Evolutionary conservation across 1,140 invertebrate species (phyloP), one percentile per base, ranked within the genome.

Genomic region (Pogonomyrmex barbatus): DNA sequence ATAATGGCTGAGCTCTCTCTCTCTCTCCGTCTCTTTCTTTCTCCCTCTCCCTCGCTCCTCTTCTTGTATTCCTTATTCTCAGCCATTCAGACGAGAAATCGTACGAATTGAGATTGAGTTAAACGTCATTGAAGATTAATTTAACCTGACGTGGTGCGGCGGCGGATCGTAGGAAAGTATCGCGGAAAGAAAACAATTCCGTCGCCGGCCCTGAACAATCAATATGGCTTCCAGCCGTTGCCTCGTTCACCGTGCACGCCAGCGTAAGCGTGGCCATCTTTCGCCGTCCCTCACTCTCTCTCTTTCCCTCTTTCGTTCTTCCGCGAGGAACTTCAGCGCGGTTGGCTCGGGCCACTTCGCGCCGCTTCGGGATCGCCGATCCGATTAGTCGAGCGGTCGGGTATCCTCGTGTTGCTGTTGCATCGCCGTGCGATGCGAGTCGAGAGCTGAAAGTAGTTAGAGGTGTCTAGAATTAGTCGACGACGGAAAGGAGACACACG

Each of bases 211-310:
- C 92, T 93, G 92, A 93, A 71, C 86, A 91, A 94, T 94, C 93
- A 93, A 94, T 94, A 94, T 94, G 93, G 93, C 93, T 91, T 93
- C 93, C 92, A 91, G 90, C 79, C 88, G 60, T 88, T 68, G 36
- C n/a, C 24, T 47, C 30, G 45, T n/a, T 63, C 58, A 6, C 17
- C 9, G 90, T 90, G 86, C 90, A 92, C 91, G 89, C 87, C 62
- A 91, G 71, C 58, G 77, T 90, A 88, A 52, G 30, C 5, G 67
- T 39, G 42, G 30, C 67, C 79, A 62, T 60, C 17, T 73, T 73
- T 36, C 54, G 47, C 17, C n/a, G 36, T 47, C 24, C n/a, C 39
- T 82, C 54, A 36, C 36, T 58, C 68, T 58, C 47, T 52, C 4
- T 71, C 52, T 42, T 36, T 56, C 30, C 24, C 70, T 68, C 50